Percentiles rank a stretch among this genome's conserved stretches.
Conservation (phyloP, 1,140 invertebrate species). For the Drosophila simulans region DNA sequence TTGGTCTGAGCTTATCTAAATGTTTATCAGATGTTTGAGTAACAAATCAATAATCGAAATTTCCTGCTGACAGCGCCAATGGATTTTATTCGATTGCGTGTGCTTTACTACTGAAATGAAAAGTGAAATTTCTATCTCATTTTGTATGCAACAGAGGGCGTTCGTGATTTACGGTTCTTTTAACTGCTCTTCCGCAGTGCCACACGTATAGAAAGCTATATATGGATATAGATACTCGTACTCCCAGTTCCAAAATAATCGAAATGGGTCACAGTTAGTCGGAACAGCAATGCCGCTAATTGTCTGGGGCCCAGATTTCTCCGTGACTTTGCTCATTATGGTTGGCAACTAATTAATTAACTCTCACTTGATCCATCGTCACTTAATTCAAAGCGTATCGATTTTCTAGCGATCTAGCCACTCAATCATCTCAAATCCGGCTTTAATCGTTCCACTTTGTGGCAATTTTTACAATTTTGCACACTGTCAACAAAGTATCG, state of each 20-base stretch:
- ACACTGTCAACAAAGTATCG: constrained; percentile 26
- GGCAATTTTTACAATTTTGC: constrained; percentile 51
- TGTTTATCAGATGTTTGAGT: neutral
- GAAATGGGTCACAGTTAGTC: constrained; percentile 55
- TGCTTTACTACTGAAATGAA: constrained; percentile 25
- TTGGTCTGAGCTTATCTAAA: neutral
- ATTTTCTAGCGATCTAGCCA: constrained; percentile 28
- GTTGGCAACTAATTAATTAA: constrained; percentile 69
- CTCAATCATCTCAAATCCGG: constrained; percentile 62
- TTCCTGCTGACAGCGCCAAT: constrained; percentile 3
- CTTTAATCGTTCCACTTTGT: constrained; percentile 76
- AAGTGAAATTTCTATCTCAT: constrained; percentile 71
- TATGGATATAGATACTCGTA: neutral
- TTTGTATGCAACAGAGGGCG: constrained; percentile 47
- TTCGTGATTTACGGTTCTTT: constrained; percentile 72
- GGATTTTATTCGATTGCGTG: constrained; percentile 26
- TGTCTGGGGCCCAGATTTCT: constrained; percentile 50
- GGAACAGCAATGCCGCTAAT: constrained; percentile 19
- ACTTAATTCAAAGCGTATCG: constrained; percentile 49
- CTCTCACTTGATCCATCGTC: constrained; percentile 67
- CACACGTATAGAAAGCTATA: constrained; percentile 55
- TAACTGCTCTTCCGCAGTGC: constrained; percentile 54
- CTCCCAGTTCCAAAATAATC: constrained; percentile 17
- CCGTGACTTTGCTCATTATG: constrained; percentile 52
- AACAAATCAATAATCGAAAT: constrained; percentile 19